phyloP scores from a whole-genome alignment of 2,888 invertebrate species.

The Andricus curvator region DNA sequence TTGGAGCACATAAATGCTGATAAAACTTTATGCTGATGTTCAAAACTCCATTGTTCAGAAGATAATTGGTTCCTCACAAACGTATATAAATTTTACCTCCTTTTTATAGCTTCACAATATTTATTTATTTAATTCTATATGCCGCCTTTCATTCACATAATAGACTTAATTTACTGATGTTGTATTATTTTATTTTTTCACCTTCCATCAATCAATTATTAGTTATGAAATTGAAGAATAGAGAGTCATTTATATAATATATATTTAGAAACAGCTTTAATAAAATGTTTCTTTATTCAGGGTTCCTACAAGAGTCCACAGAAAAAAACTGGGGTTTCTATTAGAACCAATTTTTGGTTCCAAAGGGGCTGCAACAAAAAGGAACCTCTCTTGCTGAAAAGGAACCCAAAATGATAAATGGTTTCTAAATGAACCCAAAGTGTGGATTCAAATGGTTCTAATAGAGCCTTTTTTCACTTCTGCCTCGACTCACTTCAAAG shows the following conservation, averaged over 20 bases:
- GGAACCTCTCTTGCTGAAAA: no score
- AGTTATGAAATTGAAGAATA: no score
- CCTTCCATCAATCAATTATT: neutral
- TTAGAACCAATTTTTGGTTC: no score
- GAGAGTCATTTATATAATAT: no score
- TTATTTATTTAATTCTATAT: neutral
- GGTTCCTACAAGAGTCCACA: no score
- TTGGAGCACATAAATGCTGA: slow-evolving; percentile 10
- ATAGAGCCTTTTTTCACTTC: no score
- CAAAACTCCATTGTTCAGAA: slow-evolving; percentile 1
- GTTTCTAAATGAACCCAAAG: no score
- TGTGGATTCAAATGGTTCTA: no score
- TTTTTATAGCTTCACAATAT: neutral
- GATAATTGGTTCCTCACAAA: slow-evolving; percentile 9
- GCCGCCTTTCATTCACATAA: neutral
- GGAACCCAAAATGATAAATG: no score
- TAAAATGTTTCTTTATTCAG: neutral
- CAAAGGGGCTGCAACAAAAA: no score
- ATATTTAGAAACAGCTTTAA: neutral
- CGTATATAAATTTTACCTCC: neutral
- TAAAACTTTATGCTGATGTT: slow-evolving; percentile 15
- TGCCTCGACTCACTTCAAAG: no score
- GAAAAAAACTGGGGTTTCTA: no score
- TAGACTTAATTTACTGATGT: neutral
- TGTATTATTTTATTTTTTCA: neutral